Conservation (phyloP, 2,888 invertebrate species). For the Mantis religiosa region DNA sequence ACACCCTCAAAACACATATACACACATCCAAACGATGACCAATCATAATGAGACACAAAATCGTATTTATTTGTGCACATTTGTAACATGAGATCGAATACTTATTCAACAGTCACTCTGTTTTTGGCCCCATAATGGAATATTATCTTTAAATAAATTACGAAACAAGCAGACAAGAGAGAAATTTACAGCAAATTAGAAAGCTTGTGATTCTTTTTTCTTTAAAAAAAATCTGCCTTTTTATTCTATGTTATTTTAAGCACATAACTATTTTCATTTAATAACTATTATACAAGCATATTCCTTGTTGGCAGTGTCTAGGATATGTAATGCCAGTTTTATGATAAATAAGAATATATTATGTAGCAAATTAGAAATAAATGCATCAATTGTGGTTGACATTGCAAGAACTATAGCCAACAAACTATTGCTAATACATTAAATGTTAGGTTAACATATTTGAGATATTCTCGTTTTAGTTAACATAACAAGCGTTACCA, state of each 20-base stretch:
- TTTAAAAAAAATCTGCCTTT: not conserved
- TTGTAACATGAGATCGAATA: conserved; percentile 7
- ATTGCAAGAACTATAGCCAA: not conserved
- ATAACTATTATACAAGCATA: not conserved
- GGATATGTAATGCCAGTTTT: conserved; percentile 9
- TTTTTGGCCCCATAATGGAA: conserved; percentile 9
- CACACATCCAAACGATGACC: conserved; percentile 10
- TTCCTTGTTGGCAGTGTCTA: conserved; percentile 1
- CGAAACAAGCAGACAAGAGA: not conserved
- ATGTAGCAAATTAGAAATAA: not conserved
- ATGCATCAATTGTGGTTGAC: not conserved
- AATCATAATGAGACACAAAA: conserved; percentile 7
- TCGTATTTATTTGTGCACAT: conserved; percentile 1
- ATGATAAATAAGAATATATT: not conserved
- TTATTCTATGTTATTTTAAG: not conserved
- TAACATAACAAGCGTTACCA: too few species aligned
- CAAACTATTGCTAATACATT: not conserved
- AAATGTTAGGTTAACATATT: not conserved
- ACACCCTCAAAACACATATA: conserved; percentile 5
- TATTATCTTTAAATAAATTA: not conserved
- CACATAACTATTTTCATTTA: not conserved
- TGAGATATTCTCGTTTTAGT: too few species aligned
- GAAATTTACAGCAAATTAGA: not conserved
- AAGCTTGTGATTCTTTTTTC: not conserved
- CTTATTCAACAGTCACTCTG: not conserved